Evolutionary conservation across 2,113 vertebrate species (phyloP).

Genomic region (Silurus meridionalis): DNA sequence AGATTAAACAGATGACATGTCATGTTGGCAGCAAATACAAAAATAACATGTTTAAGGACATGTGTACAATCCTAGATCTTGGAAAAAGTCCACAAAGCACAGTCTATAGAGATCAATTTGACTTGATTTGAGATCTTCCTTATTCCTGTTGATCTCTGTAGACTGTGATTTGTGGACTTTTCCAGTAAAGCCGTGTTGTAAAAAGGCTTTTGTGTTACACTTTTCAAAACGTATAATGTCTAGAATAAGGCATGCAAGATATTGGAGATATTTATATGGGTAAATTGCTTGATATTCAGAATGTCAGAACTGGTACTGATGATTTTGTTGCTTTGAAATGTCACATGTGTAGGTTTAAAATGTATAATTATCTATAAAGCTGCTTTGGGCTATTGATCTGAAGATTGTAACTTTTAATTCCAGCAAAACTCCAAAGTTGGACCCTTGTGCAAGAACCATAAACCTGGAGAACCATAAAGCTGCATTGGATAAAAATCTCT

Average conservation of each 20-base stretch:
- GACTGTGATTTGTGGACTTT: background rate
- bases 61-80: background rate
- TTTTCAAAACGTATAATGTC: background rate
- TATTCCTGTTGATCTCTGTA: background rate
- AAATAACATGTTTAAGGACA: background rate
- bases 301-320: background rate
- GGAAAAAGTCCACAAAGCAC: background rate
- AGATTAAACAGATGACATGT: background rate
- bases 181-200: background rate
- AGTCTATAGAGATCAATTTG: background rate
- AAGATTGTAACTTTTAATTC: background rate
- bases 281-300: background rate
- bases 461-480: background rate
- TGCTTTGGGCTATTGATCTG: background rate
- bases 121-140: background rate
- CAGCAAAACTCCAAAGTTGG: background rate
- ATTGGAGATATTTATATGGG: background rate
- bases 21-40: background rate
- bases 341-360: background rate
- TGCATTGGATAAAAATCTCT: background rate
- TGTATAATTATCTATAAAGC: background rate
- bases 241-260: background rate
- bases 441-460: background rate
- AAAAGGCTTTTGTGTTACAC: background rate
- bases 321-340: background rate